Base-by-base conservation (phyloP, 2,113 vertebrate species). In the Leiothrix lutea region DNA sequence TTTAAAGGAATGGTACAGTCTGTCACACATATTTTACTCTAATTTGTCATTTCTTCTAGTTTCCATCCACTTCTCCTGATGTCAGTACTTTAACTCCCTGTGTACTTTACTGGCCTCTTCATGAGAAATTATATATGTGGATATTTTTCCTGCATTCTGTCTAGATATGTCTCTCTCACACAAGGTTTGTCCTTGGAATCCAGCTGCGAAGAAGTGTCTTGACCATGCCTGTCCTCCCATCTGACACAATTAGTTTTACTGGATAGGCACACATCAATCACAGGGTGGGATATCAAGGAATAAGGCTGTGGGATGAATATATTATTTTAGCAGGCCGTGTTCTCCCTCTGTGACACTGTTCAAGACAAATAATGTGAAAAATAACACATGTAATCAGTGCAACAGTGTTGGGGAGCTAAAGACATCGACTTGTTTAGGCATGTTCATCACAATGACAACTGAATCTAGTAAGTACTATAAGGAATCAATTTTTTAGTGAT, bases 391-490 rank as follows among this genome's bases (percentile, higher is more conserved):
- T 22, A 29, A 70, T 48, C 11, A 11, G 3, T 53, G 36, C 70
- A 72, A 51, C 5, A 58, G 8, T 12, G 5, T 26, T 26, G 20
- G 58, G 33, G 47, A 95, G 38, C 13, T 42, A 18, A 78, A 73
- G 13, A 14, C 21, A 45, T 40, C 0, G 1, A 28, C 26, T n/a
- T 22, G 29, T 25, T 25, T 1, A 2, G n/a, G 7, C 8, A 33
- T 1, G 4, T 48, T 69, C 17, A 13, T 70, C 22, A 8, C 42
- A 77, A 23, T 35, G 40, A n/a, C 1, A 14, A 62, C 23, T 51
- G 40, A 79, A 47, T 50, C 54, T 64, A 56, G 26, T 42, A 51
- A 80, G 26, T 31, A 35, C 18, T 75, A 13, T 17, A 6, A 72
- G 19, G 9, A 71, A 62, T 53, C 4, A 25, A 0, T 38, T 33